These are phyloP conservation scores for Syritta pipiens DNA, from an alignment of 2,888 invertebrate species.

Conservation along the genomic window DNA sequence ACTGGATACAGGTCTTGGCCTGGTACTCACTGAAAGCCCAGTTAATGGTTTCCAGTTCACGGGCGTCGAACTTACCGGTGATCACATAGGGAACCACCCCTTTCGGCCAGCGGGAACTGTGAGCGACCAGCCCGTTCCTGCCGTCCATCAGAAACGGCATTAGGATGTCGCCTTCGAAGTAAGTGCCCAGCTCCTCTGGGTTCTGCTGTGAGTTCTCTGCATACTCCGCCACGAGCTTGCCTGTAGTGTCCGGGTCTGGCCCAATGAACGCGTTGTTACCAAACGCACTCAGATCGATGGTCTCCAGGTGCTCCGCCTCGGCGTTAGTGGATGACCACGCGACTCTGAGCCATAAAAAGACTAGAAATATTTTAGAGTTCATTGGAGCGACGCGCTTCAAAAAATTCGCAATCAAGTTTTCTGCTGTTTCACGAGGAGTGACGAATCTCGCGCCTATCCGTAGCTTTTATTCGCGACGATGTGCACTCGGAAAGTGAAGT, in stretches of 20 bases:
- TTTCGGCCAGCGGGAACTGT: constrained; percentile 82
- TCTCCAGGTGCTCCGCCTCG: neutral
- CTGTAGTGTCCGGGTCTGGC: constrained; percentile 78
- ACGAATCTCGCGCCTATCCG: too few species aligned
- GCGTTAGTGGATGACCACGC: neutral
- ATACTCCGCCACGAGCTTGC: constrained; percentile 64
- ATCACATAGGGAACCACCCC: constrained; percentile 86
- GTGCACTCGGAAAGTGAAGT: too few species aligned
- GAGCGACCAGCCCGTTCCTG: constrained; percentile 83
- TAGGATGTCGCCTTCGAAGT: constrained; percentile 88
- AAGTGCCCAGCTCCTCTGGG: constrained; percentile 88
- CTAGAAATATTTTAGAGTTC: too few species aligned
- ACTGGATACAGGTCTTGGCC: constrained; percentile 85
- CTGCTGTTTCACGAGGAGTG: too few species aligned
- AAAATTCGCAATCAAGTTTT: too few species aligned
- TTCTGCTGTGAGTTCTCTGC: constrained; percentile 79
- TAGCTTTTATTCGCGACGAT: too few species aligned
- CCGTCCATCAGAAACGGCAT: constrained; percentile 79
- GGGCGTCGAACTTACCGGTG: constrained; percentile 82
- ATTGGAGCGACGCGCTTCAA: too few species aligned
- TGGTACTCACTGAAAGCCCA: constrained; percentile 87
- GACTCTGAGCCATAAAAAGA: too few species aligned
- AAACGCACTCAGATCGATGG: neutral
- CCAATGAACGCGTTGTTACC: neutral
- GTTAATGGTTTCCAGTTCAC: constrained; percentile 83